phyloP scores from a whole-genome alignment of 2,113 vertebrate genomes.

The Lepus europaeus region DNA sequence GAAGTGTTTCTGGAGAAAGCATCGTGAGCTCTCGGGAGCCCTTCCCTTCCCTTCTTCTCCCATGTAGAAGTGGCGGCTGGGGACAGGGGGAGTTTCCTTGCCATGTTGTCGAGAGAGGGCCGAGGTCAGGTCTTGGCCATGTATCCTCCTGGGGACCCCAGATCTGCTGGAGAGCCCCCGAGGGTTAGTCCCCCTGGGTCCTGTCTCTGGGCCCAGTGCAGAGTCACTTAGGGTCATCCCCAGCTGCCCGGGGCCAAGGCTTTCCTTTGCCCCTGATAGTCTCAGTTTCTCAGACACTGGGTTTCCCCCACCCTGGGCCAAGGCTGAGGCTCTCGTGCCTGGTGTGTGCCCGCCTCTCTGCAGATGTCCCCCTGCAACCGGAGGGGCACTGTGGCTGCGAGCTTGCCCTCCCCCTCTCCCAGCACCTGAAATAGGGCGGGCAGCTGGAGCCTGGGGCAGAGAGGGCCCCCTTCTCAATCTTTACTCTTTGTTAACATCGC shows the following conservation, averaged over 20 bases:
- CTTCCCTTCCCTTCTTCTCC: neutral
- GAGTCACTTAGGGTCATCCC: no score
- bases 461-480: neutral
- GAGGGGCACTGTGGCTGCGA: neutral
- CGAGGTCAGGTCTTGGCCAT: neutral
- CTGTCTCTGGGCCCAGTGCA: neutral
- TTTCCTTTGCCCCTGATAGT: neutral
- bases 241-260: neutral
- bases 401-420: neutral
- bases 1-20: conserved; percentile 49
- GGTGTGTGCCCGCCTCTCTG: accelerated
- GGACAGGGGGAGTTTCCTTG: neutral
- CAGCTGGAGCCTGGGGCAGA: neutral
- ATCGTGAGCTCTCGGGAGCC: neutral
- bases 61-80: accelerated
- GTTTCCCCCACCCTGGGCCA: no score
- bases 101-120: neutral
- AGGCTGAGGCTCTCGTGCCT: neutral
- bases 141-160: neutral
- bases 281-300: neutral
- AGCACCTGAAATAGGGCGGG: neutral
- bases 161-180: neutral
- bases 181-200: neutral
- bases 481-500: no score
- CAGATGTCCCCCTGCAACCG: neutral